Evolutionary conservation across 2,113 vertebrate genomes (phyloP), one percentile per base, ranked within the genome.

Genomic region (Hemichromis elongatus): DNA sequence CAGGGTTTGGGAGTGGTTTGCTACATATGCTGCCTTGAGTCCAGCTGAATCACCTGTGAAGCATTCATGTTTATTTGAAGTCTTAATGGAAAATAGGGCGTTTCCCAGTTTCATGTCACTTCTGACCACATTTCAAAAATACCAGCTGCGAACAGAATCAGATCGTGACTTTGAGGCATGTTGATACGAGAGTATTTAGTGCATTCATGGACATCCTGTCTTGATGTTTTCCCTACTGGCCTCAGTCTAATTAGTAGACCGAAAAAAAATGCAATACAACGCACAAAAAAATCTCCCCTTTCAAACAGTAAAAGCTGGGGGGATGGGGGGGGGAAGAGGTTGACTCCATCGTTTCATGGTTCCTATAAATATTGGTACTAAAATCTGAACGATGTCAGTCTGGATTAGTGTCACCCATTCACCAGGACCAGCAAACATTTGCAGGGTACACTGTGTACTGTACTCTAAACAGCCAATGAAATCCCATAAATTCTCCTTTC

Each of bases 401-500:
- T 47, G 68, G 24, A 73, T 73, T 73, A 73, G 42, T 73, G 68
- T 47, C 63, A 68, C 37, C 26, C 1, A 26, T 79, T 52, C 40
- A 19, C 2, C 6, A 28, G 1, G 5, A 16, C 35, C 7, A 7
- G 5, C 30, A 54, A 79, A 75, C 12, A 61, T 89, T 47, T 12
- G 10, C 13, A 59, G 28, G 78, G 92, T 73, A 94, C 92, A 91
- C 10, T 0, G 30, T 92, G 93, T 92, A 77, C 92, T 84, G 28
- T 80, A 10, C 11, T 5, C 3, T 10, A 18, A 63, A 24, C 75
- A 85, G 70, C 93, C 93, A 94, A 94, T 93, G 80, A 92, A 45
- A 91, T n/a, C 7, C 50, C 6, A 12, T 9, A 26, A 16, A 7
- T 3, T 9, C 18, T 45, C 24, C 21, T 63, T 47, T 33, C 16